These are phyloP conservation scores for Gobio gobio DNA, from an alignment of 2,113 vertebrate species.

Conservation along the genomic window DNA sequence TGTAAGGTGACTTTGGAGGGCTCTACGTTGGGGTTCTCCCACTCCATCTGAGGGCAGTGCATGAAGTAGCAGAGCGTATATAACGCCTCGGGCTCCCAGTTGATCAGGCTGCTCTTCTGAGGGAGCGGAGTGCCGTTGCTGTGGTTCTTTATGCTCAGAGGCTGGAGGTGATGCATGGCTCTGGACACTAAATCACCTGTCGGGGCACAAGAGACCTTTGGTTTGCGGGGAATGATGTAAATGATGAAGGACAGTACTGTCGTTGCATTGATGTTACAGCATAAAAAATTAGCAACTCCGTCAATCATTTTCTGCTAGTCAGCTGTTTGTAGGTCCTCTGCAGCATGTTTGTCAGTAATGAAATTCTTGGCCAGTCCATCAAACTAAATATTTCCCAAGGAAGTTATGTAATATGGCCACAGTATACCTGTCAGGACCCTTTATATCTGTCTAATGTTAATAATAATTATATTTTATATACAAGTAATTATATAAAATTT, in stretches of 20 bases:
- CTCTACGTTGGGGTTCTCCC: conserved; percentile 97
- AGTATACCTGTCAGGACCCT: neutral
- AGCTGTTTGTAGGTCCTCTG: conserved; percentile 20
- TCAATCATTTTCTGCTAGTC: conserved; percentile 27
- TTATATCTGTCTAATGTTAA: too few species aligned
- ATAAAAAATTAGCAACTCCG: conserved; percentile 8
- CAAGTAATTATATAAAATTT: too few species aligned
- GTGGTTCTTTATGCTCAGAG: conserved; percentile 86
- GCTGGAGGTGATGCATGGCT: conserved; percentile 95
- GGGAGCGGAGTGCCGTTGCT: conserved; percentile 90
- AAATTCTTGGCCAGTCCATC: conserved; percentile 2
- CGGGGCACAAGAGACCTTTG: conserved; percentile 20
- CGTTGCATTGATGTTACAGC: neutral
- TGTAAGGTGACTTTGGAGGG: conserved; percentile 93
- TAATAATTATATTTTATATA: too few species aligned
- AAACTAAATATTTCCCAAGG: neutral
- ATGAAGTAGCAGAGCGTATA: conserved; percentile 99
- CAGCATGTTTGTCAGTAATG: conserved; percentile 16
- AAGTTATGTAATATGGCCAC: neutral
- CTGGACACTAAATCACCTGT: conserved; percentile 91
- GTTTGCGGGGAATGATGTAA: neutral
- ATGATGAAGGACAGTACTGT: conserved; percentile 7
- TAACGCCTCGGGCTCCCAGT: conserved; percentile 95
- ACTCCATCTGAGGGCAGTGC: conserved; percentile 98
- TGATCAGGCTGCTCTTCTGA: conserved; percentile 82